Evolutionary conservation across 2,113 vertebrate species (phyloP), one percentile per base, ranked within the genome.

Genomic region (Globicephala melas): DNA sequence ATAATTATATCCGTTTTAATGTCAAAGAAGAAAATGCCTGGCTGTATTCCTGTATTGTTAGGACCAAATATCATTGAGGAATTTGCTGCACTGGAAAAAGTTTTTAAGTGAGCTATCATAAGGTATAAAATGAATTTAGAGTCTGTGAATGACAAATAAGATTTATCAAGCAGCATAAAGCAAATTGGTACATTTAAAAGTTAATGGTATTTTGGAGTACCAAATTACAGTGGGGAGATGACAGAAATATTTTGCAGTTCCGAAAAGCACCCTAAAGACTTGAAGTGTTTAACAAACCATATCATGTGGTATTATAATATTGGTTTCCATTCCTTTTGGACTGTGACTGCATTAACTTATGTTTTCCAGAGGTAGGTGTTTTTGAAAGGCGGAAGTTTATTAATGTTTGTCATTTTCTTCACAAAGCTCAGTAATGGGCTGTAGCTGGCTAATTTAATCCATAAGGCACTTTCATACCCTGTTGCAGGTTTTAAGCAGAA

Each of bases 151-250:
- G 97, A 92, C 79, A 67, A 97, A 81, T 71, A 96, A 96, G 96
- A 96, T 95, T 97, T 97, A 98, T 95, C 95, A 98, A 96, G 95
- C 97, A 96, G 96, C 95, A 96, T 92, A 97, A 96, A 97, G 82
- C 74, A 93, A 96, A 97, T 96, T 97, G 96, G 92, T 81, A 86
- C 92, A 96, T 92, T 98, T 97, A 97, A 97, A 98, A 97, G 87
- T 96, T 97, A 97, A 97, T 95, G 90, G 89, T 94, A 95, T 97
- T 97, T 96, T 96, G 74, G 80, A 97, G 92, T 70, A 84, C 58
- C 67, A 93, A 95, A 98, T 97, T 95, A 95, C 92, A 95, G 92
- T 85, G 77, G 87, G 91, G 65, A 96, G 92, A 89, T 91, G 97
- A 92, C 83, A 96, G 97, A 97, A 97, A 95, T 97, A 98, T 87